Evolutionary conservation across 2,888 invertebrate species (phyloP), one percentile per base, ranked within the genome.

Genomic region (Melieria picta): DNA sequence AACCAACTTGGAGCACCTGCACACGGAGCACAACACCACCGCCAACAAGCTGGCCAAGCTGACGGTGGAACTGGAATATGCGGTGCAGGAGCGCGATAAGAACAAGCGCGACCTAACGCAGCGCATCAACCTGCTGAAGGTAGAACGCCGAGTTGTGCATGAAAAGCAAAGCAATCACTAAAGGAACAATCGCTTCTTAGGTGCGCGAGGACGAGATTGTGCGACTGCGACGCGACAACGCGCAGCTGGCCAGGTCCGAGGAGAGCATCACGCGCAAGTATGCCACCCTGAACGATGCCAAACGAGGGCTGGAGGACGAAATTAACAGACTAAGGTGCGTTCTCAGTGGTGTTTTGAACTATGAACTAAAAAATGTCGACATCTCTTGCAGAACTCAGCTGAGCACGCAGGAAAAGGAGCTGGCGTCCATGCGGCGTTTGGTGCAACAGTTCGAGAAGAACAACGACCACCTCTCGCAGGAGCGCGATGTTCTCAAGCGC

Each of bases 141-240:
- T 86, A 58, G 65, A 13, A 42, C 0, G 10, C 13, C 30, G 47
- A 16, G 1, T 3, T 55, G 45, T 4, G 43, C 1, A 11, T n/a
- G 45, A 13, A 45, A 43, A 10, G 6, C 13, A 13, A 46, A 9
- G 7, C 9, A 9, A 13, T 1, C 10, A 62, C 10, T 7, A 13
- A 5, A 1, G 45, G 3, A 11, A 4, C 7, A 16, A 45, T 30
- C n/a, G 16, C 52, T 10, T 62, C n/a, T 9, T 13, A 84, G 81
- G 66, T 80, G 10, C 84, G 86, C 43, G 87, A 87, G 68, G 86
- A 87, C 69, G 87, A 87, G 75, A 79, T 83, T 5, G 79, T 83
- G 5, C 87, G 85, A 75, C 75, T 82, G 57, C 83, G 81, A 11
- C 81, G 83, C 66, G 87, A 87, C 7, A 84, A 83, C 58, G 77